phyloP scores from a whole-genome alignment of 2,888 invertebrate species.

The Synanthedon formicaeformis region DNA sequence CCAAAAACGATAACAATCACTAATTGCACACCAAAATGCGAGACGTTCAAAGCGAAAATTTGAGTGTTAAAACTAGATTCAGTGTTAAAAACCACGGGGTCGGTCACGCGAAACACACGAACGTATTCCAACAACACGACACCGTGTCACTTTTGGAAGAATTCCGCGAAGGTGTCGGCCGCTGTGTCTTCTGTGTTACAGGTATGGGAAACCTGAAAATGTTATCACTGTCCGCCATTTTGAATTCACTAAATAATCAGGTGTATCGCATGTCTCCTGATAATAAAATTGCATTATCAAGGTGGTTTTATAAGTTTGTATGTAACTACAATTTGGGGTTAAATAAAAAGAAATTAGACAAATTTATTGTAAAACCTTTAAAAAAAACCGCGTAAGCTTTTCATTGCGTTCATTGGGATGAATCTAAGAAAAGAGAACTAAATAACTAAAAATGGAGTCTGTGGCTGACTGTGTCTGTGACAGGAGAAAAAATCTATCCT shows the following conservation, averaged over 20 bases:
- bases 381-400: too few relatives aligned
- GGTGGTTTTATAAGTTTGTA: not conserved
- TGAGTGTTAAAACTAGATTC: constrained; percentile 57
- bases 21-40: constrained; percentile 58
- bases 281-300: constrained; percentile 53
- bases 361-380: too few relatives aligned
- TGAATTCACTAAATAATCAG: constrained; percentile 42
- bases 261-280: constrained; percentile 44
- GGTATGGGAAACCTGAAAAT: constrained; percentile 14
- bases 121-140: constrained; percentile 15
- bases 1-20: constrained; percentile 29
- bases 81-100: constrained; percentile 43
- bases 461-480: too few relatives aligned
- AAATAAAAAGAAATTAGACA: too few relatives aligned
- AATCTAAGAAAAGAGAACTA: too few relatives aligned
- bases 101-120: constrained; percentile 38
- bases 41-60: constrained; percentile 51
- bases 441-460: too few relatives aligned
- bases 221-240: constrained; percentile 34
- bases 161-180: not conserved
- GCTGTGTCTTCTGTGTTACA: constrained; percentile 9
- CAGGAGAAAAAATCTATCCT: too few relatives aligned
- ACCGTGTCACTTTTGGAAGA: not conserved
- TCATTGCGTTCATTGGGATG: too few relatives aligned
- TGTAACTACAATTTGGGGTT: not conserved